These are phyloP conservation scores for Lucilia cuprina DNA, from an alignment of 1,140 invertebrate species.

Conservation along the genomic window DNA sequence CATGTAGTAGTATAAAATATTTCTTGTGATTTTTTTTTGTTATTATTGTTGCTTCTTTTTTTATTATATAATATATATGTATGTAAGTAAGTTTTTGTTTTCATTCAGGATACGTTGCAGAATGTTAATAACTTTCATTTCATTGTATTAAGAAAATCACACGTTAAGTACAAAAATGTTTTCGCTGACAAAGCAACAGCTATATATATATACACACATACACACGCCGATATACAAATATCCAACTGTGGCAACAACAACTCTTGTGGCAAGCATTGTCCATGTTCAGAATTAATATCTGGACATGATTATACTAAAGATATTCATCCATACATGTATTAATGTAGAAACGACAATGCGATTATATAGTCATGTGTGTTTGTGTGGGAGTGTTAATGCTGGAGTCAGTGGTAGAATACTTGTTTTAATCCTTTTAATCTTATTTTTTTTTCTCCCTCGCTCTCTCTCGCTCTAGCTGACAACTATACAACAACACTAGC, in stretches of 20 bases:
- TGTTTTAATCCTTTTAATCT: no score
- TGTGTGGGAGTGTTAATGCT: background rate
- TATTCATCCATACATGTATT: background rate
- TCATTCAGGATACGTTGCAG: background rate
- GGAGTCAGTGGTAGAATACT: no score
- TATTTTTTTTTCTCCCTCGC: no score
- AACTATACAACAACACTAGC: no score
- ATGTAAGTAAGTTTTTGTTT: background rate
- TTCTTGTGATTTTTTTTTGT: background rate
- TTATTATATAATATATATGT: background rate
- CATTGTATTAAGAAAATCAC: conserved; percentile 22
- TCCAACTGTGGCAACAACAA: background rate
- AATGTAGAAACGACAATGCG: background rate
- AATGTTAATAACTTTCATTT: conserved; percentile 29
- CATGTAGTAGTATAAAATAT: background rate
- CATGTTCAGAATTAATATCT: background rate
- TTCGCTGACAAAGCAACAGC: conserved; percentile 21
- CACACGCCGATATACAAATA: no score
- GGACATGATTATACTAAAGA: background rate
- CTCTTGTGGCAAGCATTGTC: background rate
- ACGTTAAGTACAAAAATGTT: conserved; percentile 28
- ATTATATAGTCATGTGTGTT: background rate
- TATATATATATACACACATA: background rate
- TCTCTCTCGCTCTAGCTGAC: no score
- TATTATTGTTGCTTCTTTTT: background rate